Percentiles rank a stretch among this genome's conserved stretches.
These are phyloP conservation scores for Drosophila acutilabella DNA, from an alignment of 2,888 invertebrate genomes.

Conservation along the genomic window DNA sequence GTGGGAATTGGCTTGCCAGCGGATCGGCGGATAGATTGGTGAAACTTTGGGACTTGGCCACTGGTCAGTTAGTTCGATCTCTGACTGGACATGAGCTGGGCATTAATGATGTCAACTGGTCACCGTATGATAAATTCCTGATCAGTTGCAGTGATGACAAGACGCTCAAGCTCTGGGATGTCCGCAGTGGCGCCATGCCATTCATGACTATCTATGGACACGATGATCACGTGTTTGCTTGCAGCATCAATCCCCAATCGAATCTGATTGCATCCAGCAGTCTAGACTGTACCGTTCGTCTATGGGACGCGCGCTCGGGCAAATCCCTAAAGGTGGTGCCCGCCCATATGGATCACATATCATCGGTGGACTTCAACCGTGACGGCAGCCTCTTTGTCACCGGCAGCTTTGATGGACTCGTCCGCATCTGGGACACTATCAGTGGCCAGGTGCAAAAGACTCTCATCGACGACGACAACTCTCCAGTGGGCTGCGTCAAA, in stretches of 20 bases:
- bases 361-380: conserved; percentile 98
- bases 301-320: conserved; percentile 99
- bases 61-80: conserved; percentile 98
- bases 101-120: conserved; percentile 99
- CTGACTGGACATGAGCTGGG: conserved; percentile 98
- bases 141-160: conserved; percentile 98
- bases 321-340: conserved; percentile 98
- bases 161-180: conserved; percentile 94
- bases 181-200: conserved; percentile 95
- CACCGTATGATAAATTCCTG: conserved; percentile 95
- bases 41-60: conserved; percentile 98
- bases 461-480: conserved; percentile 99
- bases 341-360: conserved; percentile 99
- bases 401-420: conserved; percentile 98
- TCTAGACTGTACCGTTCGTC: conserved; percentile 99
- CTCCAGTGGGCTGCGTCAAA: conserved; percentile 99
- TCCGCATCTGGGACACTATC: conserved; percentile 99
- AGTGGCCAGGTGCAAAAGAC: conserved; percentile 99
- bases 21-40: conserved; percentile 98
- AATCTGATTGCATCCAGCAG: conserved; percentile 99
- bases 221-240: conserved; percentile 99
- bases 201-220: conserved; percentile 98
- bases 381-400: conserved; percentile 99
- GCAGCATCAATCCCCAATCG: conserved; percentile 99
- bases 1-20: conserved; percentile 98